Evolutionary conservation across 1,140 invertebrate species (phyloP), one percentile per base, ranked within the genome.

Genomic region (Drosophila pseudoobscura): DNA sequence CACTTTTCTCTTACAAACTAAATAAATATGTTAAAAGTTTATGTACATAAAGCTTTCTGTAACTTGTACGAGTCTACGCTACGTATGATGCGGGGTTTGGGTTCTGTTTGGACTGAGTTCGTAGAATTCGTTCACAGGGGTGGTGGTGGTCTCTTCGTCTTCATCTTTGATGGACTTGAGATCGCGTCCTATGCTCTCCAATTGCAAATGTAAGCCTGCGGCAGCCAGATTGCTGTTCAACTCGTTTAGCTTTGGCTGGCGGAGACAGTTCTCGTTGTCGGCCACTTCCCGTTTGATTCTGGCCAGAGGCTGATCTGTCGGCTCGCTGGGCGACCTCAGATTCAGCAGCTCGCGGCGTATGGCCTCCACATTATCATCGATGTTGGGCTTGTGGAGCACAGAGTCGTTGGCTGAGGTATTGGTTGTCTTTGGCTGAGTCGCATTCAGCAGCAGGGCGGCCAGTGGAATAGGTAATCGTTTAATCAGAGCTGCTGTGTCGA

Each of bases 321-420:
- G 62, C 6, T 56, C 47, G 8, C 46, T 13, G 6, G 44, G 46
- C 13, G 68, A 47, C 20, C 75, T 73, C 6, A 89, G 44, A 6
- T 91, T 70, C 26, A 91, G 55, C 53, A 91, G 51, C 26, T 91
- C 90, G 0, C 90, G 55, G 4, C 90, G 58, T 35, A 91, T 91
- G 20, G 90, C 85, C 41, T 91, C 90, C 1, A 91, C 75, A 53
- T 90, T 91, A 5, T 76, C 79, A 7, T 68, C 71, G 6, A 78
- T 71, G 22, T 41, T 63, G 0, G 75, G 52, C 43, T 74, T 70
- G n/a, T 58, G 80, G 6, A 31, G n/a, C 1, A 50, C 31, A 9
- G 44, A 13, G 2, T 64, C 50, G n/a, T 55, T 47, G 1, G 20
- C 31, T 35, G 31, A 35, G 31, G 9, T 35, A 11, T 35, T 72